Evolutionary conservation across 2,797 vertebrate species (phyloP), one percentile per base, ranked within the genome.

Genomic region (Gallinago solitaria): DNA sequence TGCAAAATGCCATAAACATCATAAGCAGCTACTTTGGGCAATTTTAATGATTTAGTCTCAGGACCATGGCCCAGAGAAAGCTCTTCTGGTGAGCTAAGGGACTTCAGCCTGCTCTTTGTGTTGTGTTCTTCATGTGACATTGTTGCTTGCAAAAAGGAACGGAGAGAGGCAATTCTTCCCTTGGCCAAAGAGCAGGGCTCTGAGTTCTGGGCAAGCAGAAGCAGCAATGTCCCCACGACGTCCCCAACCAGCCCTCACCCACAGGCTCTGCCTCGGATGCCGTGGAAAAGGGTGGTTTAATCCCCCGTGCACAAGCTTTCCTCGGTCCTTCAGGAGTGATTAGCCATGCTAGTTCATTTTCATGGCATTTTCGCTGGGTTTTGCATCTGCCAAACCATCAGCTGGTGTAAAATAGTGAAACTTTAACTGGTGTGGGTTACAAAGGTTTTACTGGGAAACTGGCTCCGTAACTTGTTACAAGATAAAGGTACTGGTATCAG

Each of bases 221-320:
- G 33, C n/a, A 39, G 9, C 1, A 4, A 17, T 3, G 3, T 9
- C 65, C 50, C 39, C 16, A 2, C 1, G 1, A 8, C 0, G 3
- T 70, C 33, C 53, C 60, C 2, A 3, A 1, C 27, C 67, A 50
- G 21, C 43, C 67, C 2, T 0, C 5, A 4, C 32, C 61, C 19
- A 1, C 18, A 30, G 43, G 21, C 12, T 59, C 27, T 24, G 74
- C 19, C 6, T 39, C 4, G 1, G 39, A 25, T 67, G 27, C 39
- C 27, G 28, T 3, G 16, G 45, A 12, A 74, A 48, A 63, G 16
- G 6, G 10, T 23, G 7, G 33, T 50, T 73, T 89, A 57, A 39
- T n/a, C 27, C 24, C 23, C 25, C 4, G 0, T n/a, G 17, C 23
- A 12, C 27, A 33, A 16, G 33, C 65, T 85, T 77, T 73, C n/a